Conservation (phyloP, 1,140 invertebrate genomes). For the Lepidostoma basale region DNA sequence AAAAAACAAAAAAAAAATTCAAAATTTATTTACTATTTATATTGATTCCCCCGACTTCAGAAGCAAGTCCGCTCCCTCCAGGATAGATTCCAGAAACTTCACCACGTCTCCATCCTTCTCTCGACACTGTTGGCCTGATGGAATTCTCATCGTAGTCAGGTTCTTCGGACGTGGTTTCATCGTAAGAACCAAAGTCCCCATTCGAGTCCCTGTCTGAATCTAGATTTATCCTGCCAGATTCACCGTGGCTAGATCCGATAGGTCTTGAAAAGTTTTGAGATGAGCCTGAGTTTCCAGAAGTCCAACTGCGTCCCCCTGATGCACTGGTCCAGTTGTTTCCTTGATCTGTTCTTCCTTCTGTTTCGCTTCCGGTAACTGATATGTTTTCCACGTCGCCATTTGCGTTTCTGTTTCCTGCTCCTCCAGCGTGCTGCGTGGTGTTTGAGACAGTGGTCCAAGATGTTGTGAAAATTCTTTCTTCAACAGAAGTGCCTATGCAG, state of each 20-base stretch:
- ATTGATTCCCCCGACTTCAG: constrained; percentile 5
- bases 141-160: constrained; percentile 12
- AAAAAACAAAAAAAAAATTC: too few species aligned
- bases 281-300: neutral
- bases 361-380: neutral
- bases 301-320: too few species aligned
- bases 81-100: neutral
- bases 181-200: neutral
- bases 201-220: neutral
- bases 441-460: neutral
- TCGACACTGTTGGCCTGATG: neutral
- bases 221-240: neutral
- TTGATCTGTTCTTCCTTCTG: neutral
- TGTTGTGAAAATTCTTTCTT: constrained; percentile 5
- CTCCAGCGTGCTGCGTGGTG: neutral
- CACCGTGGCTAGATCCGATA: neutral
- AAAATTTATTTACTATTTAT: constrained; percentile 7
- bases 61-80: neutral
- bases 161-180: neutral
- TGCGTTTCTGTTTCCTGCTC: neutral
- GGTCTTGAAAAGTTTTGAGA: neutral
- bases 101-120: neutral
- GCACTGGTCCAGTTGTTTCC: neutral
- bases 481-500: constrained; percentile 54
- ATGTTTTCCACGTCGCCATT: neutral